A percentile compares a stretch with the other conserved stretches of the same genome.
These are phyloP conservation scores for Porites rus DNA, from an alignment of 92 coral and sea anemone species.

Conservation along the genomic window DNA sequence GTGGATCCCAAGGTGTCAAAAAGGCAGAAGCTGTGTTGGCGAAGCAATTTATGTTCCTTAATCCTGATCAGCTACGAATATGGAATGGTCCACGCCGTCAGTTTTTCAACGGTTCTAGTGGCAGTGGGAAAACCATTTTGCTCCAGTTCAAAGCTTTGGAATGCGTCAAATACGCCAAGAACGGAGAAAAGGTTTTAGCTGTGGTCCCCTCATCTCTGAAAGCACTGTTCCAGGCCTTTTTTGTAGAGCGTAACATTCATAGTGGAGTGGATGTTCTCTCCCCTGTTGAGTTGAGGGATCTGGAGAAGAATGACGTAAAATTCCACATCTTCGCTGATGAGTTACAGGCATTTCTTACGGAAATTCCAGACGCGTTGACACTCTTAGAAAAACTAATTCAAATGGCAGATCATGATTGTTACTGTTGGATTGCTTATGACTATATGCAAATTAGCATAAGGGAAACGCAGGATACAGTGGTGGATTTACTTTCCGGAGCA, in stretches of 20 bases:
- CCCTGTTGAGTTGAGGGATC: background rate
- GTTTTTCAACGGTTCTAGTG: conserved; percentile 24
- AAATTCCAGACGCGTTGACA: conserved; percentile 11
- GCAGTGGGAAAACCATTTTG: conserved; percentile 39
- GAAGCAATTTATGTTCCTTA: conserved; percentile 28
- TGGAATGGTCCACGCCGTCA: conserved; percentile 20
- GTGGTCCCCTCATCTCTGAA: conserved; percentile 13
- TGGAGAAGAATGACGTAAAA: background rate
- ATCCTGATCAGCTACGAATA: conserved; percentile 32
- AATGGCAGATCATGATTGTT: background rate
- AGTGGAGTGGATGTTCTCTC: conserved; percentile 13
- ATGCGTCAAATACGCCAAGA: background rate
- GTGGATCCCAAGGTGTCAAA: background rate
- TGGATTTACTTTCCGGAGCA: background rate
- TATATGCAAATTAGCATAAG: conserved; percentile 16
- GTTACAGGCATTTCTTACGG: conserved; percentile 8
- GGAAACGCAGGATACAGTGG: conserved; percentile 2
- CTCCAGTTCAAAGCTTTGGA: conserved; percentile 43
- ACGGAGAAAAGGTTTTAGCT: background rate
- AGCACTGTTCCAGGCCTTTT: conserved; percentile 14
- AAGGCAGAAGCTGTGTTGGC: conserved; percentile 11
- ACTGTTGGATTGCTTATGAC: conserved; percentile 42
- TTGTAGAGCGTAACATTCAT: background rate
- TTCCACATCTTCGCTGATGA: conserved; percentile 39
- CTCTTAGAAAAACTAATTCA: background rate